Base-by-base conservation (phyloP, 2,797 vertebrate species). In the Anabas testudineus region DNA sequence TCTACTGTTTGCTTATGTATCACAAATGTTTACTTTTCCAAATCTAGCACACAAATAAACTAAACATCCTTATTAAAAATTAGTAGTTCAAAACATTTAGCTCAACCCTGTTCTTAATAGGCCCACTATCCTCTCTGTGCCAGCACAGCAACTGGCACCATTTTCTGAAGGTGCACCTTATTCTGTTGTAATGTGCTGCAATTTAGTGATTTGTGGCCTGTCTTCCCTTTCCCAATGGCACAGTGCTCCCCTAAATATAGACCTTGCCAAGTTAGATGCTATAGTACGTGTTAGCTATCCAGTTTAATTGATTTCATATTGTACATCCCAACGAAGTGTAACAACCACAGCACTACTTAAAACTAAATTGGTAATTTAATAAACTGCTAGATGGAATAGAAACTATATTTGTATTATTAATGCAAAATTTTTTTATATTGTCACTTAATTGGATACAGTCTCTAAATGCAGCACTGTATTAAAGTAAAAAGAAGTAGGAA, bases 241-340 rank as follows among this genome's bases (percentile, higher is more conserved):
- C 55, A 71, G 52, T 43, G 60, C 43, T 48, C 36, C 43, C 51
- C 55, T 56, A 45, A 68, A 76, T 55, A 66, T 49, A 70, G 16
- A 41, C 13, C 3, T 49, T 46, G 55, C 57, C 62, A 71, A 65
- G 56, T 72, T 60, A 48, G 61, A 68, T 47, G 73, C 34, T 39
- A 39, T 37, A 18, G 3, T 60, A 34, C 57, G 45, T 54, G 26
- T 76, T 39, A 63, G 28, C 34, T 47, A 13, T 65, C 77, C 74
- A 28, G 67, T 51, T 55, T 67, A 55, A 83, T 53, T 63, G 6
- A 76, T 72, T 69, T 74, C 69, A 72, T 63, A 58, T 39, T 42
- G 39, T 16, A 42, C 18, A 52, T 45, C 39, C 51, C 66, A 32
- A 61, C 21, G 61, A 62, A 62, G 48, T 48, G 16, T 46, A 66